phyloP scores from a whole-genome alignment of 2,888 invertebrate species.

The Cerastis leucographa region DNA sequence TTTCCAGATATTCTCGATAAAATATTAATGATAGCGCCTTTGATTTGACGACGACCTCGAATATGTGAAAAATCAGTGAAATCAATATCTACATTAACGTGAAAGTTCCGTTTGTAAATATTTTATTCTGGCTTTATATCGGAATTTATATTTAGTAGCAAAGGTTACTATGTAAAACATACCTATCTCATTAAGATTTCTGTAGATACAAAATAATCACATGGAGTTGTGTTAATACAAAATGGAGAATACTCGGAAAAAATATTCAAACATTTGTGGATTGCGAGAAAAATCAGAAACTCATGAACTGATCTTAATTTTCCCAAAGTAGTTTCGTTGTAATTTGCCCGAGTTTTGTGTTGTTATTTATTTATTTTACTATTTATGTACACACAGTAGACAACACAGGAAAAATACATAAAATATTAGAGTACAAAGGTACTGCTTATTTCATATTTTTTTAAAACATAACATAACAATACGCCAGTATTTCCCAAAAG shows the following conservation, averaged over 20 bases:
- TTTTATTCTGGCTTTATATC: neutral
- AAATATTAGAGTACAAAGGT: too few species aligned
- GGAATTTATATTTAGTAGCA: conserved; percentile 9
- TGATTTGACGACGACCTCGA: conserved; percentile 11
- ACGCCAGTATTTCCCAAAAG: neutral
- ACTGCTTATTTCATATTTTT: too few species aligned
- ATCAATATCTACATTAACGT: neutral
- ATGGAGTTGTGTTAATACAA: neutral
- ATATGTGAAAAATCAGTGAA: neutral
- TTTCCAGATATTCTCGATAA: neutral
- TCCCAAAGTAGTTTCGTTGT: neutral
- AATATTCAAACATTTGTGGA: neutral
- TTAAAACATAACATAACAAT: neutral
- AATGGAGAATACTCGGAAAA: neutral
- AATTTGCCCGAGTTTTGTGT: neutral
- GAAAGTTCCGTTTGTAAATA: conserved; percentile 22
- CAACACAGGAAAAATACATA: too few species aligned
- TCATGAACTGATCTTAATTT: neutral
- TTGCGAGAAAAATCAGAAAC: neutral
- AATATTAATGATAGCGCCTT: neutral
- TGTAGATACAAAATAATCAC: conserved; percentile 13
- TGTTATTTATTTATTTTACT: too few species aligned
- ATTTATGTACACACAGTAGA: too few species aligned
- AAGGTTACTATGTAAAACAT: conserved; percentile 1
- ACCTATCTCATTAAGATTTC: conserved; percentile 3